Conservation (phyloP, 2,888 invertebrate species). For the Drosophila picticornis region DNA sequence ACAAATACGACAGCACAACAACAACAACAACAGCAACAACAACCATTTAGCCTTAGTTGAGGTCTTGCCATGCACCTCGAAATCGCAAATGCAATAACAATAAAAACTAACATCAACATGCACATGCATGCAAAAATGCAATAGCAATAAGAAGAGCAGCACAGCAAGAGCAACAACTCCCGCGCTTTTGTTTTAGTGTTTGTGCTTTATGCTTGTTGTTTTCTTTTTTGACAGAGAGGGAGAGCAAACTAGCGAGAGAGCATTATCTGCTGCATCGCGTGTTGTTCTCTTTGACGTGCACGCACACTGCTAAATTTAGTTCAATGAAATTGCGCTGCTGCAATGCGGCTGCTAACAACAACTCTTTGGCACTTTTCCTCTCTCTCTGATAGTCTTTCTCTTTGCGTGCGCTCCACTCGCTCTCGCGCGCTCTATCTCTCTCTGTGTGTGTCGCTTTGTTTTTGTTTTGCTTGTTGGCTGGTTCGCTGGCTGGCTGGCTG, state of each 20-base stretch:
- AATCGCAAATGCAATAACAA: conserved; percentile 66
- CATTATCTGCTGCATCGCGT: conserved; percentile 36
- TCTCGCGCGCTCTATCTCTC: conserved; percentile 1
- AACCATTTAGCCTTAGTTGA: conserved; percentile 77
- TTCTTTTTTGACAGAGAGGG: conserved; percentile 12
- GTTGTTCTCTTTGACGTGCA: conserved; percentile 45
- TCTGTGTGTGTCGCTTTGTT: conserved; percentile 56
- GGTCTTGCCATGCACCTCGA: conserved; percentile 79
- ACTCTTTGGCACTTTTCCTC: conserved; percentile 55
- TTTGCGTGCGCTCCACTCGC: conserved; percentile 14
- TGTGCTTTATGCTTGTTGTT: conserved; percentile 18
- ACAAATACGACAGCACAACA: conserved; percentile 33
- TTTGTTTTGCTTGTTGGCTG: conserved; percentile 65
- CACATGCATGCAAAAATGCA: conserved; percentile 65
- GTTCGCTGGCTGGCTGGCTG: conserved; percentile 37
- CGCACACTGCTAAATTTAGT: conserved; percentile 69
- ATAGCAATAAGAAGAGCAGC: conserved; percentile 49
- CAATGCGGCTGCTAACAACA: conserved; percentile 12
- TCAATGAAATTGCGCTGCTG: conserved; percentile 68
- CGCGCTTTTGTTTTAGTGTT: conserved; percentile 68
- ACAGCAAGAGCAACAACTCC: conserved; percentile 64
- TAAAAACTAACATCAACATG: conserved; percentile 61
- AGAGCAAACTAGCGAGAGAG: conserved; percentile 2
- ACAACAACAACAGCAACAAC: conserved; percentile 39
- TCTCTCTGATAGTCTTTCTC: conserved; percentile 41